Percentiles rank a stretch among this genome's conserved stretches.
Conservation (phyloP, 1,140 invertebrate species). For the Ceratitis capitata region DNA sequence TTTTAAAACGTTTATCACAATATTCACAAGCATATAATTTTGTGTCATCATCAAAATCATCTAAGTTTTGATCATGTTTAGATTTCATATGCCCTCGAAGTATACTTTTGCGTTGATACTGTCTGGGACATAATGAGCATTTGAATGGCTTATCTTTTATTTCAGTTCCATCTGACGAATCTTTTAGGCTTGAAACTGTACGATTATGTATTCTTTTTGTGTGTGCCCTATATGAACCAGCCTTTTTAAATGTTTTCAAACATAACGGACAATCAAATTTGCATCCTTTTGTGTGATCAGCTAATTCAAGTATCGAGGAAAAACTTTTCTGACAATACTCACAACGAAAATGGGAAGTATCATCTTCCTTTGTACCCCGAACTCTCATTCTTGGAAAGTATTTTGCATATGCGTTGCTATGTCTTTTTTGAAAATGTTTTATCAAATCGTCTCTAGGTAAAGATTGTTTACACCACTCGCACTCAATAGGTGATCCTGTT, state of each 20-base stretch:
- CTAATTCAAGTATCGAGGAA: not conserved
- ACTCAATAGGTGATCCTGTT: not conserved
- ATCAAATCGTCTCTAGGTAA: not conserved
- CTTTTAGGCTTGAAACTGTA: not conserved
- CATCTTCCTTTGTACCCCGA: not conserved
- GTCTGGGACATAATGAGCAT: not conserved
- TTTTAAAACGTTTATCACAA: not conserved
- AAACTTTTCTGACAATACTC: not conserved
- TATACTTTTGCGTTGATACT: not conserved
- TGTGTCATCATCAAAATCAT: not conserved
- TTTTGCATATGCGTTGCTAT: not conserved
- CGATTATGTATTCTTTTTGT: not conserved
- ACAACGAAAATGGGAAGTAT: not conserved
- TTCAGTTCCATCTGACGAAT: not conserved
- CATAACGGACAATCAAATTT: constrained; percentile 18
- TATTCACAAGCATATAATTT: not conserved
- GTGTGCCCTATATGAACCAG: not conserved
- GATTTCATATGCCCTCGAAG: not conserved
- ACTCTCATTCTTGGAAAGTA: not conserved
- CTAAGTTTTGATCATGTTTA: not conserved
- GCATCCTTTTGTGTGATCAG: not conserved
- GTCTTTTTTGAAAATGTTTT: not conserved
- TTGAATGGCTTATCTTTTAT: not conserved
- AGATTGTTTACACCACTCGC: not conserved
- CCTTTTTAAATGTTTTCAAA: not conserved